phyloP scores from a whole-genome alignment of 2,113 vertebrate genomes.

The Hippocampus mohnikei region DNA sequence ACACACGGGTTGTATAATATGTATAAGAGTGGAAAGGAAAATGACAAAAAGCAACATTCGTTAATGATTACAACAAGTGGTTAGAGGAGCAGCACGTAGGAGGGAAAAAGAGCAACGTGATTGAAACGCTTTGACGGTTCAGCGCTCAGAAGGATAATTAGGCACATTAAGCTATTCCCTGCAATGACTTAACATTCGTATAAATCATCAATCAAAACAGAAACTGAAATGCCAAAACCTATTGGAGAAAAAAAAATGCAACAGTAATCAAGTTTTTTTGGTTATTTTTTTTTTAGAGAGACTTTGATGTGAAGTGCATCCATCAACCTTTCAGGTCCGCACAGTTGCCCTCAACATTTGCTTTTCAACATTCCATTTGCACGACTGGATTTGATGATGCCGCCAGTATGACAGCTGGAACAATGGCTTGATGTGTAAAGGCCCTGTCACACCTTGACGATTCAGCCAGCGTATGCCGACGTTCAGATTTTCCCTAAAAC shows the following conservation, averaged over 20 bases:
- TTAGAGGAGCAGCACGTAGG: background rate
- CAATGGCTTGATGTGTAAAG: too few species aligned
- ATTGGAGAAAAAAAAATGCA: background rate
- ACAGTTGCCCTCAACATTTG: too few species aligned
- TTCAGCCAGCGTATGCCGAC: too few species aligned
- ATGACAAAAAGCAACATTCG: background rate
- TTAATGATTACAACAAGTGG: background rate
- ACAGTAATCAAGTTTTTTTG: background rate
- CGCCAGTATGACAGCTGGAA: too few species aligned
- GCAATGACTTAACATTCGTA: constrained; percentile 15
- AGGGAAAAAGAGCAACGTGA: background rate
- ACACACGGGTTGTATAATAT: constrained; percentile 1
- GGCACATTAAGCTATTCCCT: background rate
- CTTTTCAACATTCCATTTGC: too few species aligned
- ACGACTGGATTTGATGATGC: too few species aligned
- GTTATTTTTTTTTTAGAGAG: background rate
- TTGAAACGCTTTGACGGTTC: background rate
- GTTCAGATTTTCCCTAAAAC: too few species aligned
- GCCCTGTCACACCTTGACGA: too few species aligned
- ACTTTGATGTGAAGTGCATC: background rate
- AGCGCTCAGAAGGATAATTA: constrained; percentile 1
- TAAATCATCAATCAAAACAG: constrained; percentile 21
- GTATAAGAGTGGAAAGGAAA: background rate
- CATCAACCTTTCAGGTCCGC: too few species aligned
- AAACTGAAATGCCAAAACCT: constrained; percentile 2